These are phyloP conservation scores for Spondyliosoma cantharus DNA, from an alignment of 2,797 vertebrate species.

Conservation along the genomic window DNA sequence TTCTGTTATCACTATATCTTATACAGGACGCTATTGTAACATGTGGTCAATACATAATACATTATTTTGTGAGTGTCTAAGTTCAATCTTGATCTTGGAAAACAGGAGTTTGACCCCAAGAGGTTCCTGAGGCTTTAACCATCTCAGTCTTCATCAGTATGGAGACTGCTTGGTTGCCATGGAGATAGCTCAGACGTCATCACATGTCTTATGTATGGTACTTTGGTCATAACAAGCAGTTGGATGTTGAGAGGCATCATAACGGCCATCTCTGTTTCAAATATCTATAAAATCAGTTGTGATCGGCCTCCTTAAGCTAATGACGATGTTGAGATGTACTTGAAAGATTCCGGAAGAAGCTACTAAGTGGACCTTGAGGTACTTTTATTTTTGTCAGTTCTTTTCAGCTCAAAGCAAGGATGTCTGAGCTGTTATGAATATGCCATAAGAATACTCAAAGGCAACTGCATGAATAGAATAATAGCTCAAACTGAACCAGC, in stretches of 20 bases:
- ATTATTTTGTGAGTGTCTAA: not conserved
- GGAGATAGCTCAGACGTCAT: not conserved
- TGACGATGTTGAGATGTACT: not conserved
- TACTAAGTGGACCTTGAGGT: not conserved
- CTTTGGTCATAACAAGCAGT: not conserved
- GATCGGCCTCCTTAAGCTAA: not conserved
- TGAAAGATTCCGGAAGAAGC: not conserved
- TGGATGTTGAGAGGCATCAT: not conserved
- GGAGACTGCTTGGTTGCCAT: not conserved
- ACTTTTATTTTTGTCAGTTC: not conserved
- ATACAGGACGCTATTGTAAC: too few species aligned
- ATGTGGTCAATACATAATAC: not conserved
- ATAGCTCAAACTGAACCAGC: too few species aligned
- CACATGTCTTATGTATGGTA: not conserved
- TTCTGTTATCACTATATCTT: not conserved
- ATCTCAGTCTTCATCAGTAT: not conserved
- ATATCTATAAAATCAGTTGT: not conserved
- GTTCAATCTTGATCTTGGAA: not conserved
- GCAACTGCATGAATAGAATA: too few species aligned
- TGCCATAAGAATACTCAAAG: not conserved
- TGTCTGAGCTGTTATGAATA: not conserved
- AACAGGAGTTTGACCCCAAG: not conserved
- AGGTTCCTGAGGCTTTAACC: not conserved
- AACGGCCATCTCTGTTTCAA: not conserved
- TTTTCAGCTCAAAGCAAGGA: not conserved